Evolutionary conservation across 1,140 invertebrate genomes (phyloP).

Genomic region (Conus ventricosus): DNA sequence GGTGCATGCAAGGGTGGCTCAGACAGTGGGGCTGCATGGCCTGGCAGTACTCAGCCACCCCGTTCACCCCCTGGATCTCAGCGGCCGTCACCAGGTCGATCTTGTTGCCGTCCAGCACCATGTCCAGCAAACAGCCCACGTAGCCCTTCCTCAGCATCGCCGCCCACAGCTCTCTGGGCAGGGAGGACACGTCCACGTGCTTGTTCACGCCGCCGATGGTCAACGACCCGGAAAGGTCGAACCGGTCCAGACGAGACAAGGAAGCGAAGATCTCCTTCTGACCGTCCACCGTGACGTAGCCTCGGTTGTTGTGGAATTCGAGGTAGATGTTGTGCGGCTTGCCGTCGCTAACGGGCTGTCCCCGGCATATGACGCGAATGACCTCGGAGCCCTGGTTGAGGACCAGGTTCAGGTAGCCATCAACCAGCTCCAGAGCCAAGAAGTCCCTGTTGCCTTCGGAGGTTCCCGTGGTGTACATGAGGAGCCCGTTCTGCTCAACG

Average conservation of each 20-base stretch:
- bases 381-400: conserved; percentile 94
- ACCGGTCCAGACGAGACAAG: conserved; percentile 79
- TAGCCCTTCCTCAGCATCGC: conserved; percentile 91
- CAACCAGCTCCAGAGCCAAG: conserved; percentile 94
- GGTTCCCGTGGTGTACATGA: conserved; percentile 87
- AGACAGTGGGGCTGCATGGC: conserved; percentile 88
- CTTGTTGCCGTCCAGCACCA: conserved; percentile 92
- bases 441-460: conserved; percentile 83
- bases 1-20: conserved; percentile 93
- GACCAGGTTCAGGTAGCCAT: conserved; percentile 94
- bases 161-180: conserved; percentile 93
- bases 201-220: conserved; percentile 85
- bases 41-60: conserved; percentile 61
- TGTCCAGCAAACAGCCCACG: conserved; percentile 95
- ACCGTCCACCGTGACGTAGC: conserved; percentile 92
- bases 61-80: conserved; percentile 88
- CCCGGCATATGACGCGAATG: conserved; percentile 81
- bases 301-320: conserved; percentile 82
- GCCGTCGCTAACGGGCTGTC: conserved; percentile 85
- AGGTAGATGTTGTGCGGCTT: conserved; percentile 90
- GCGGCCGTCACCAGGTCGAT: conserved; percentile 93
- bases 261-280: conserved; percentile 92
- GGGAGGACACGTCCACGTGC: conserved; percentile 76
- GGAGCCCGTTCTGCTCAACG: conserved; percentile 94
- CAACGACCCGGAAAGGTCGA: conserved; percentile 89